Evolutionary conservation across 2,113 vertebrate species (phyloP), one percentile per base, ranked within the genome.

Genomic region (Takifugu bimaculatus): DNA sequence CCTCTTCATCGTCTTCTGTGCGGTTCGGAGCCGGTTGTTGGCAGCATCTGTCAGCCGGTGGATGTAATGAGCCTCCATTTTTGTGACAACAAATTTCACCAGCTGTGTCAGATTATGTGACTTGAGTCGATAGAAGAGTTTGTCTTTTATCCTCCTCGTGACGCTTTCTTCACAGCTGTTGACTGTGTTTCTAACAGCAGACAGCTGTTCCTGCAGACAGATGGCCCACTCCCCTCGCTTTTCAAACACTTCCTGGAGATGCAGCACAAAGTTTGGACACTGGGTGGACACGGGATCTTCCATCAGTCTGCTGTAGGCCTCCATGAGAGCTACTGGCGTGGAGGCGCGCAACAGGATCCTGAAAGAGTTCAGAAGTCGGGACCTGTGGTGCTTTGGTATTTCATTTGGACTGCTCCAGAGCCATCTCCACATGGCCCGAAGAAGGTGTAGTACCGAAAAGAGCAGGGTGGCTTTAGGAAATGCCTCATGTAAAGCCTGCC

Each of bases 111-210:
- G 2, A 26, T 42, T 39, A n/a, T 55, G 25, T 14, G 32, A 20
- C 54, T 55, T 55, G 6, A 55, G 10, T 4, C 54, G n/a, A n/a
- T 55, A 32, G 54, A 55, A n/a, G 29, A 42, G 15, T 20, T 55
- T 55, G 29, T 55, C 54, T n/a, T 55, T 55, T 7, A 13, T 32
- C 29, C 35, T 11, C n/a, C 10, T 42, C 15, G 5, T 5, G 11
- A 35, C 35, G 26, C 54, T 43, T 39, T 56, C 32, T 35, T 25
- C n/a, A 7, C 12, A 56, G 9, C 13, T 42, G 54, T 13, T 26
- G 20, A 12, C 15, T 6, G 13, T 3, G 20, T 42, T 2, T 10
- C 15, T 20, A 2, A 3, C 13, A 11, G 15, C 15, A 4, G 54
- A 42, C 20, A 56, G 20, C n/a, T 26, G 20, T 25, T 32, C 2